Conservation (phyloP, 2,797 vertebrate genomes). For the Luscinia megarhynchos region DNA sequence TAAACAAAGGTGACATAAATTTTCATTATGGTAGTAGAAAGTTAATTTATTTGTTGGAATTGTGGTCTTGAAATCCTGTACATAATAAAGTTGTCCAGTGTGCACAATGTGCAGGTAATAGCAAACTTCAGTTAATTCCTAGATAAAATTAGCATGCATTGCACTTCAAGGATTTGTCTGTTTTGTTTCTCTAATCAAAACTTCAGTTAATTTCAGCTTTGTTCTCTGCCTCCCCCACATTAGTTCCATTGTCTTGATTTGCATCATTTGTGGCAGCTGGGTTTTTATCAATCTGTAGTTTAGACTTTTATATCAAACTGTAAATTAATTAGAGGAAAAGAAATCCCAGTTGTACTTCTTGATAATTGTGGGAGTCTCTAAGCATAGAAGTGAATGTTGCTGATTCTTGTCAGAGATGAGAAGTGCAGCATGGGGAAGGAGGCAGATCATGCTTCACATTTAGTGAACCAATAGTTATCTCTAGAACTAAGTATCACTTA, state of each 20-base stretch:
- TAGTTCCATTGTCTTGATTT: constrained; percentile 73
- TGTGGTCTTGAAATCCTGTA: constrained; percentile 14
- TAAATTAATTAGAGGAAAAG: constrained; percentile 76
- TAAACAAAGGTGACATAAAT: constrained; percentile 7
- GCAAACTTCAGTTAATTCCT: constrained; percentile 60
- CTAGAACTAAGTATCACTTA: background rate
- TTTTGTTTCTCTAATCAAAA: constrained; percentile 70
- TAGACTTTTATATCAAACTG: constrained; percentile 74
- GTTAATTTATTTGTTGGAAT: constrained; percentile 13
- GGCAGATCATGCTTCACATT: background rate
- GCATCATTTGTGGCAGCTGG: constrained; percentile 72
- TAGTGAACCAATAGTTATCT: constrained; percentile 28
- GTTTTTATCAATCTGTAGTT: constrained; percentile 75
- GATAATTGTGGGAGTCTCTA: background rate
- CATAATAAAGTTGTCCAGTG: background rate
- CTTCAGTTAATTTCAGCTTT: constrained; percentile 53
- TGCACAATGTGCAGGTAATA: background rate
- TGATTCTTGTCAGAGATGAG: constrained; percentile 51
- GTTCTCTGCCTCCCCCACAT: constrained; percentile 25
- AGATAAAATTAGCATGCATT: constrained; percentile 72
- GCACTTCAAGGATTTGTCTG: constrained; percentile 51
- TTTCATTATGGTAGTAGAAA: background rate
- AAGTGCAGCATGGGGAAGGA: background rate
- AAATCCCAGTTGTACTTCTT: constrained; percentile 59
- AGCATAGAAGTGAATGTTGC: constrained; percentile 31